Evolutionary conservation across 2,797 vertebrate species (phyloP).

Genomic region (Salarias fasciatus): DNA sequence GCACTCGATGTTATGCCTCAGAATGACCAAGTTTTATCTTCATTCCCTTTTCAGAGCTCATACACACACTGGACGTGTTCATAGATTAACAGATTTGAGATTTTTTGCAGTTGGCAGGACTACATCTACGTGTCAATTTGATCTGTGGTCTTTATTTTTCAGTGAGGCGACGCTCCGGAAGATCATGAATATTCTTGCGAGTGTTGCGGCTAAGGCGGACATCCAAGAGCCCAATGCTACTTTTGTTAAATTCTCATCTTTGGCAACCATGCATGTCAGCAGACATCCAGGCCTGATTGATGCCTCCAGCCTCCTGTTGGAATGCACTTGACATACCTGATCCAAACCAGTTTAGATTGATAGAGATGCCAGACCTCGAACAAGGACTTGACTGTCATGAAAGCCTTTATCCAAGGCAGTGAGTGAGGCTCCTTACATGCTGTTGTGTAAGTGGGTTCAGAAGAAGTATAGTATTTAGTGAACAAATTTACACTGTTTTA

Average conservation of each 20-base stretch:
- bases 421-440: conserved; percentile 6
- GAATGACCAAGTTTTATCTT: too few relatives aligned
- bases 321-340: conserved; percentile 46
- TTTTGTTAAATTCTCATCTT: conserved; percentile 86
- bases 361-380: neutral
- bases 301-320: conserved; percentile 57
- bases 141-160: conserved; percentile 30
- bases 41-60: neutral
- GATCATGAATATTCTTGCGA: conserved; percentile 81
- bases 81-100: too few relatives aligned
- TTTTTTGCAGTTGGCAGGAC: too few relatives aligned
- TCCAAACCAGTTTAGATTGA: neutral
- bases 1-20: too few relatives aligned
- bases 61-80: too few relatives aligned
- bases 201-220: conserved; percentile 76
- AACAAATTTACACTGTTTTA: conserved; percentile 53
- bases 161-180: conserved; percentile 80
- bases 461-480: conserved; percentile 21
- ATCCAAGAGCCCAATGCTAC: conserved; percentile 73
- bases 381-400: neutral
- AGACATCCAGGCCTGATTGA: conserved; percentile 76
- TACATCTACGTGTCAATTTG: neutral
- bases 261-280: conserved; percentile 82
- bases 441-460: conserved; percentile 30
- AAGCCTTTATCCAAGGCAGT: neutral